A percentile compares a stretch with the other conserved stretches of the same genome.
Evolutionary conservation across 2,797 vertebrate species (phyloP).

Genomic region (Melanotaenia boesemani): DNA sequence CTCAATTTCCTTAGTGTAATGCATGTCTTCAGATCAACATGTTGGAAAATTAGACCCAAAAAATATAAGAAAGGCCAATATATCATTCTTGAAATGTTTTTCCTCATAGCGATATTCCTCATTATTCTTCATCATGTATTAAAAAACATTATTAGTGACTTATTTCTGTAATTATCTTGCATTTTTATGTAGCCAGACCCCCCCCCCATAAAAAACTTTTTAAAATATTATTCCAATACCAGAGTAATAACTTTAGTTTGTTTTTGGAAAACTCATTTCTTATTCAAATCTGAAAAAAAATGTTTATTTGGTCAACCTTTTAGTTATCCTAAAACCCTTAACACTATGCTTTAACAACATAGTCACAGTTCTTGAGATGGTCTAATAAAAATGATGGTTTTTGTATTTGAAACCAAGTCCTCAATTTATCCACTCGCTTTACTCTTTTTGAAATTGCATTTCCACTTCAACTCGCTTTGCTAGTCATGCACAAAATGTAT

Average conservation of each 20-base stretch:
- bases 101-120: background rate
- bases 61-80: background rate
- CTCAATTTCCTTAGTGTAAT: conserved; percentile 32
- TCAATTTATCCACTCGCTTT: background rate
- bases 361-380: background rate
- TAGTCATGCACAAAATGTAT: background rate
- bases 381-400: background rate
- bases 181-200: background rate
- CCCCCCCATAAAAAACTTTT: background rate
- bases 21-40: conserved; percentile 53
- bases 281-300: background rate
- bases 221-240: background rate
- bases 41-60: background rate
- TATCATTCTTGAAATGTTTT: background rate
- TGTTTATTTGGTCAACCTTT: background rate
- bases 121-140: background rate
- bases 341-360: background rate
- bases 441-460: background rate
- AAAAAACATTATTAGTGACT: background rate
- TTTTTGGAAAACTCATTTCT: background rate
- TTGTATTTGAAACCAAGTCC: too few species aligned
- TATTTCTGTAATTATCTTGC: background rate
- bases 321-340: background rate
- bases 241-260: background rate
- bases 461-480: background rate